Evolutionary conservation across 1,140 invertebrate species (phyloP).

Genomic region (Diachasma alloeum): DNA sequence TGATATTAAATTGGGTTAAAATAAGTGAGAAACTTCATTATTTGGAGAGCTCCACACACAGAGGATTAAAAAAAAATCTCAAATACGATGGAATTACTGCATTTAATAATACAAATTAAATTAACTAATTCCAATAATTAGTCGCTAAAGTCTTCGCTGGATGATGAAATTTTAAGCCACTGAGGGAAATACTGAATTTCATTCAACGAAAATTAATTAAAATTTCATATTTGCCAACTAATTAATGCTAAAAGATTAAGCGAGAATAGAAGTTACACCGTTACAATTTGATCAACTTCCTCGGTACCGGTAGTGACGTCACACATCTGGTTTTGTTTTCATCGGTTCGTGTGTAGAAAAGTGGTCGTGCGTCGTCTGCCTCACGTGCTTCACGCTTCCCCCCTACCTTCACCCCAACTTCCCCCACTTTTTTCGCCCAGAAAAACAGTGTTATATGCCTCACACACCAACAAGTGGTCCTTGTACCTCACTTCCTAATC

Average conservation of each 20-base stretch:
- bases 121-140: neutral
- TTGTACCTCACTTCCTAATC: conserved; percentile 18
- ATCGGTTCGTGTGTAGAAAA: neutral
- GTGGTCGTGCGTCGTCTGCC: neutral
- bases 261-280: neutral
- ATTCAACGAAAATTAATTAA: neutral
- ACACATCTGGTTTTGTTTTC: conserved; percentile 1
- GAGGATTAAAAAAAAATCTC: neutral
- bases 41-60: neutral
- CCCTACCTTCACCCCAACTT: neutral
- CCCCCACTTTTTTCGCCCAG: neutral
- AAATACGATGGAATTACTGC: neutral
- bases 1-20: neutral
- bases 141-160: neutral
- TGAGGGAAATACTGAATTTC: neutral
- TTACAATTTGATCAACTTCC: neutral
- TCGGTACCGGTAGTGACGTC: neutral
- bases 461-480: conserved; percentile 23
- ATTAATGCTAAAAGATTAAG: neutral
- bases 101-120: neutral
- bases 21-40: neutral
- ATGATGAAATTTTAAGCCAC: neutral
- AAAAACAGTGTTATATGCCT: neutral
- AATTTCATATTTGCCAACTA: neutral
- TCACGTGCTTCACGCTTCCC: conserved; percentile 9